Evolutionary conservation across 1,140 invertebrate species (phyloP).

Genomic region (Batillaria attramentaria): DNA sequence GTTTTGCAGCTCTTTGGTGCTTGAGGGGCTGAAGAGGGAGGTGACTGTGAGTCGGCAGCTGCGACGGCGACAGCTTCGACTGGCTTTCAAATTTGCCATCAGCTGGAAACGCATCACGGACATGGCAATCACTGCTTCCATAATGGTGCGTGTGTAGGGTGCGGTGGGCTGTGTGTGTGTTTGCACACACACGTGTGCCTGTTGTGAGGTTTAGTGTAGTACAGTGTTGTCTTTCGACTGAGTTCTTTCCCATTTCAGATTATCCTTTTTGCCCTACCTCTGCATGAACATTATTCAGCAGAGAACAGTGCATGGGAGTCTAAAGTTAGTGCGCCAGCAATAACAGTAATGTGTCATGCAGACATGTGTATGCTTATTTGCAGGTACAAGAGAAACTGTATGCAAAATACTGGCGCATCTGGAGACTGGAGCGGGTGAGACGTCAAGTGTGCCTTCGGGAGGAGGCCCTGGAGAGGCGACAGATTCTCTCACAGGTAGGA

Average conservation of each 20-base stretch:
- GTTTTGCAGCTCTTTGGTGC: slow-evolving; percentile 15
- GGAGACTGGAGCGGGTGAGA: slow-evolving; percentile 18
- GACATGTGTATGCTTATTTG: too few species aligned
- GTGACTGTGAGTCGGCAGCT: slow-evolving; percentile 21
- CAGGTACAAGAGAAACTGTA: slow-evolving; percentile 24
- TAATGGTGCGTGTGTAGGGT: slow-evolving; percentile 13
- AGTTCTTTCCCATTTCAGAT: neutral
- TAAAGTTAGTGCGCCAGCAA: neutral
- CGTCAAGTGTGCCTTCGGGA: neutral
- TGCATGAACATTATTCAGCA: too few species aligned
- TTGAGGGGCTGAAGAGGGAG: slow-evolving; percentile 27
- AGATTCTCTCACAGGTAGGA: slow-evolving; percentile 27
- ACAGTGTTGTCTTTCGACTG: neutral
- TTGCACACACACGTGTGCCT: too few species aligned
- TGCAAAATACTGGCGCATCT: slow-evolving; percentile 1
- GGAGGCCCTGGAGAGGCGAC: slow-evolving; percentile 1
- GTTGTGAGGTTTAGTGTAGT: neutral
- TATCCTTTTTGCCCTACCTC: neutral
- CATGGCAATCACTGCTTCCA: slow-evolving; percentile 27
- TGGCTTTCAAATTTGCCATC: slow-evolving; percentile 21
- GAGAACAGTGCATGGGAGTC: too few species aligned
- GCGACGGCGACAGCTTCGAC: slow-evolving; percentile 6
- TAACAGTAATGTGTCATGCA: neutral
- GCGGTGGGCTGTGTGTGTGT: neutral
- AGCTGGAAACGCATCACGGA: slow-evolving; percentile 30